These are phyloP conservation scores for Camptogramma bilineatum DNA, from an alignment of 2,888 invertebrate species.

Conservation along the genomic window DNA sequence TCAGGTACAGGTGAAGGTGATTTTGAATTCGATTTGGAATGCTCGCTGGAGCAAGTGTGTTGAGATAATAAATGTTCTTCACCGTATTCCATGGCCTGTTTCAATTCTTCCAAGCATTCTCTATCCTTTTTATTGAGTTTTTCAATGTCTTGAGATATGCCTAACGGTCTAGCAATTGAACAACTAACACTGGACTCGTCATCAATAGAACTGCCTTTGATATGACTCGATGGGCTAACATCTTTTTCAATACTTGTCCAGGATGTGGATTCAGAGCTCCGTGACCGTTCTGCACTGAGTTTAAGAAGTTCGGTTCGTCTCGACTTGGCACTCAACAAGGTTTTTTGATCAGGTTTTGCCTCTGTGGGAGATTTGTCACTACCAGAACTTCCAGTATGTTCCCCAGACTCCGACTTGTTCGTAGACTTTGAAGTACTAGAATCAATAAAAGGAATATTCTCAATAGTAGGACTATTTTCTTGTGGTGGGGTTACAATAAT, in stretches of 20 bases:
- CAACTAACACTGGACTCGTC: conserved; percentile 92
- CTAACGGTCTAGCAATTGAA: conserved; percentile 91
- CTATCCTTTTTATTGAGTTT: conserved; percentile 87
- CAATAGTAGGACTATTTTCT: conserved; percentile 86
- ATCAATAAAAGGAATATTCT: conserved; percentile 81
- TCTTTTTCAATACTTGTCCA: conserved; percentile 93
- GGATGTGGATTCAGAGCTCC: conserved; percentile 91
- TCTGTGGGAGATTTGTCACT: conserved; percentile 79
- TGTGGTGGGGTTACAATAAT: conserved; percentile 87
- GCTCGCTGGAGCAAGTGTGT: conserved; percentile 77
- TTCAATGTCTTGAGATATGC: conserved; percentile 90
- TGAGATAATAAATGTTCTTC: conserved; percentile 79
- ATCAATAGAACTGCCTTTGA: conserved; percentile 88
- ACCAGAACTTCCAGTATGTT: conserved; percentile 77
- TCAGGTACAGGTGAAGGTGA: conserved; percentile 74
- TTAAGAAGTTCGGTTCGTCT: conserved; percentile 86
- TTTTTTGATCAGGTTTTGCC: conserved; percentile 66
- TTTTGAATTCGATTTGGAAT: conserved; percentile 79
- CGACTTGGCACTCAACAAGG: conserved; percentile 77
- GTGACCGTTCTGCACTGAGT: conserved; percentile 90
- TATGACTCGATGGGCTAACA: conserved; percentile 86
- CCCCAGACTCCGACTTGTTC: conserved; percentile 75
- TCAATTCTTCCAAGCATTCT: conserved; percentile 86
- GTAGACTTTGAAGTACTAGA: conserved; percentile 70
- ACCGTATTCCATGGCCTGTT: conserved; percentile 85